Percentiles rank a stretch among this genome's conserved stretches.
Conservation (phyloP, 1,140 invertebrate genomes). For the Saccostrea echinata region DNA sequence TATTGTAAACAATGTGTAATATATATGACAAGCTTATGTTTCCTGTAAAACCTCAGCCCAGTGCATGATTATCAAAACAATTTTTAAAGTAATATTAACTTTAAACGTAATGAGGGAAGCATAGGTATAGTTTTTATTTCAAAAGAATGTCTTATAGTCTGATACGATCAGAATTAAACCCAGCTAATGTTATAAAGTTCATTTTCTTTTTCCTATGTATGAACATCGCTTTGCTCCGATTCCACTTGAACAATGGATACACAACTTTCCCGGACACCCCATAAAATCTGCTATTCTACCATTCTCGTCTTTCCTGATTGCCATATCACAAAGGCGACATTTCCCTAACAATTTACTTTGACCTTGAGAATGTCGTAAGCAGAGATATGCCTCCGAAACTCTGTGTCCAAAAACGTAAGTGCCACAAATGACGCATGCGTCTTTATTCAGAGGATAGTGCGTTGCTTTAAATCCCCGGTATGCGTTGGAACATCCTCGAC, state of each 20-base stretch:
- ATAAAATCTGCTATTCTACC: not conserved
- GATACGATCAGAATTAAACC: not conserved
- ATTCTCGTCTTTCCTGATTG: not conserved
- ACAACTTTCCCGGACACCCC: conserved; percentile 2
- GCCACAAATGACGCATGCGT: conserved; percentile 7
- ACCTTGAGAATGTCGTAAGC: not conserved
- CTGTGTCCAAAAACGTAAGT: not conserved
- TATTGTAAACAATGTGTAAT: no score
- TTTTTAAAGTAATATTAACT: no score
- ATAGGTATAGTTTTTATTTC: no score
- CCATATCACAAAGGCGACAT: not conserved
- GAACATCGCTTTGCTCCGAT: not conserved
- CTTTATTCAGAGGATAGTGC: conserved; percentile 3
- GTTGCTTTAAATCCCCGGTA: not conserved
- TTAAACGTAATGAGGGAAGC: no score
- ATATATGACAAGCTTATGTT: no score
- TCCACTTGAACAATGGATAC: not conserved
- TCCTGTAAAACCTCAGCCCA: no score
- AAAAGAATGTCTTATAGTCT: not conserved
- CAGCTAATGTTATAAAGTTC: not conserved
- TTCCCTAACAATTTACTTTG: not conserved
- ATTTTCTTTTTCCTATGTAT: conserved; percentile 11
- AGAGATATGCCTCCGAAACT: not conserved
- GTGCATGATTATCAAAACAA: no score
- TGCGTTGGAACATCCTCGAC: not conserved